A percentile compares a stretch with the other conserved stretches of the same genome.
phyloP scores from a whole-genome alignment of 2,888 invertebrate species.

The Proisotoma minuta region DNA sequence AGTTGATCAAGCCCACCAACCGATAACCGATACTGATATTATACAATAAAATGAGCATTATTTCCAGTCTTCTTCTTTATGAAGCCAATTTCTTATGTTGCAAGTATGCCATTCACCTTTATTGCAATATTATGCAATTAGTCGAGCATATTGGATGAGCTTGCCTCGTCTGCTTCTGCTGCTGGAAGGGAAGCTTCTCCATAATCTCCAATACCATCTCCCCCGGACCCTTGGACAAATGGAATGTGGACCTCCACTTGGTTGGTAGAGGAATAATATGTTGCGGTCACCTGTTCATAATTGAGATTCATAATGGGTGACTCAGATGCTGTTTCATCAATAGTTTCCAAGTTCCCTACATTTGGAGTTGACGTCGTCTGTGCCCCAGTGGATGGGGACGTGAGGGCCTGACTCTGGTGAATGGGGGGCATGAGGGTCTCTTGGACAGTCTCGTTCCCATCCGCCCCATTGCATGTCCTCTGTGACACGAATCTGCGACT shows the following conservation, averaged over 20 bases:
- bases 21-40: too few relatives aligned
- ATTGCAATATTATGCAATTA: too few relatives aligned
- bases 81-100: too few relatives aligned
- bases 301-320: constrained; percentile 23
- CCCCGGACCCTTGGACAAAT: background rate
- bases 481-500: constrained; percentile 54
- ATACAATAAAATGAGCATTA: too few relatives aligned
- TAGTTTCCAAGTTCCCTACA: constrained; percentile 33
- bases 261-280: constrained; percentile 35
- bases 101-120: too few relatives aligned
- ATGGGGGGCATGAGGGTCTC: constrained; percentile 56
- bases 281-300: constrained; percentile 29
- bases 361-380: constrained; percentile 51
- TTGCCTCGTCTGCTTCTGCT: too few relatives aligned
- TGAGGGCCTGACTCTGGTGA: background rate
- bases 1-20: too few relatives aligned
- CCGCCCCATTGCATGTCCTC: constrained; percentile 69
- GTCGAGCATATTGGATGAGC: too few relatives aligned
- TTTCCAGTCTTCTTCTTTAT: too few relatives aligned
- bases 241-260: constrained; percentile 45
- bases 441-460: constrained; percentile 69
- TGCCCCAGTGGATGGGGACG: background rate
- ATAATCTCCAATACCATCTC: too few relatives aligned
- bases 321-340: constrained; percentile 44
- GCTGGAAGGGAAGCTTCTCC: too few relatives aligned